A percentile compares a stretch with the other conserved stretches of the same genome.
phyloP scores from a whole-genome alignment of 2,113 vertebrate species.

The Silurus glanis region DNA sequence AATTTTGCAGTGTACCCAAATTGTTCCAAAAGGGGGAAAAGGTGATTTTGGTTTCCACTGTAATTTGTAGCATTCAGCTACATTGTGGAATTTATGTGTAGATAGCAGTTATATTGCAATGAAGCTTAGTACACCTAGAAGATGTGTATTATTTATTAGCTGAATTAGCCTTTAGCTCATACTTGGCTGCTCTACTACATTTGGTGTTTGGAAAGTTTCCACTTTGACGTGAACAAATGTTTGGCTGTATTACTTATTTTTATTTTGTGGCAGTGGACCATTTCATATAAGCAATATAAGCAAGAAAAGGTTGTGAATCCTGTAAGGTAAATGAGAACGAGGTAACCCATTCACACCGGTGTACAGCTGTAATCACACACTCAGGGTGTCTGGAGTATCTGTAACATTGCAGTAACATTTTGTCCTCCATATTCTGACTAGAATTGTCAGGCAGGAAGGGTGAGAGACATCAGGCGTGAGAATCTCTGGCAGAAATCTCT shows the following conservation, averaged over 20 bases:
- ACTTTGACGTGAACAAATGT: too few species aligned
- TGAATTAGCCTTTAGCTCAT: not conserved
- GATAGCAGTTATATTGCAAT: too few species aligned
- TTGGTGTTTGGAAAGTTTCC: not conserved
- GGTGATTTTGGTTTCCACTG: not conserved
- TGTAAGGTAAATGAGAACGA: not conserved
- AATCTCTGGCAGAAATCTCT: conserved; percentile 42
- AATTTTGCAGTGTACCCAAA: not conserved
- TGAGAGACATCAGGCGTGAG: conserved; percentile 36
- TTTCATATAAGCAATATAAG: conserved; percentile 55
- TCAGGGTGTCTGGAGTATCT: conserved; percentile 4
- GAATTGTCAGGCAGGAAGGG: conserved; percentile 19
- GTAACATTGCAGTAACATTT: not conserved
- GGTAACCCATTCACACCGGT: not conserved
- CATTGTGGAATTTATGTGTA: not conserved
- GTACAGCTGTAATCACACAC: conserved; percentile 5
- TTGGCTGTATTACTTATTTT: not conserved
- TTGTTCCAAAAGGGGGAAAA: not conserved
- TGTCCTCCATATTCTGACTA: conserved; percentile 4
- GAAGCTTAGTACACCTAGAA: not conserved
- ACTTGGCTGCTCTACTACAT: not conserved
- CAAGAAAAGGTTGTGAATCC: not conserved
- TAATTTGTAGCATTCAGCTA: not conserved
- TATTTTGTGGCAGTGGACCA: conserved; percentile 61
- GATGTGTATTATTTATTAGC: not conserved